Base-by-base conservation (phyloP, 1,140 invertebrate genomes). In the Coenobita brevimanus region DNA sequence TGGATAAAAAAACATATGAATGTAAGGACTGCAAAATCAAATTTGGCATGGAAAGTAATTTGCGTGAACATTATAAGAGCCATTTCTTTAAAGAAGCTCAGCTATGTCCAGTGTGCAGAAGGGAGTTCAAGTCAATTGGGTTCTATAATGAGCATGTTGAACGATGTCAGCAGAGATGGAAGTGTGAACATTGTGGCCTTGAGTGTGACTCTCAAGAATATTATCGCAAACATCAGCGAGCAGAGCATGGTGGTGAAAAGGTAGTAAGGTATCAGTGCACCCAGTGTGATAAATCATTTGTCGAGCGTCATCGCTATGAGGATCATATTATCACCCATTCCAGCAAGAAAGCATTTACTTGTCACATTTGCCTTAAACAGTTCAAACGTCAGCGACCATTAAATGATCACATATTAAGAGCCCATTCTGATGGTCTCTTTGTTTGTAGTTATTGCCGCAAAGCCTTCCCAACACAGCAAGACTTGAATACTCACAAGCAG, bases 61-160 rank as follows among this genome's bases (percentile, higher is more conserved):
- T 88, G 43, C 78, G 82, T 27, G 88, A 90, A 78, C 90, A 90
- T 30, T 83, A 83, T 21, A 90, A 90, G 82, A 90, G 82, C 57
- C 90, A 90, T 79, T 90, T 87, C 62, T 90, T 90, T 60, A 85
- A 90, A 46, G 82, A 82, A 64, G 87, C 41, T n/a, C 46, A 73
- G 30, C 73, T 62, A n/a, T 90, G 90, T 15, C 82, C 87, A n/a
- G 73, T 81, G 30, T 90, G 90, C 38, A 69, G 76, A 38, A 90
- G 90, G 36, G 88, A 81, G n/a, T 90, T 90, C 64, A 90, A 89
- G 46, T 86, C 80, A 6, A 89, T 90, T 88, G 90, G 90, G 10
- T 87, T 33, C 60, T 90, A 87, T 50, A 90, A 89, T 81, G 88
- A 89, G 57, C 90, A 90, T 46, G 83, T 89, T 2, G 88, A 87